A percentile compares a stretch with the other conserved stretches of the same genome.
These are phyloP conservation scores for Onychomys leucogaster DNA, from an alignment of 2,797 vertebrate species.

Conservation along the genomic window DNA sequence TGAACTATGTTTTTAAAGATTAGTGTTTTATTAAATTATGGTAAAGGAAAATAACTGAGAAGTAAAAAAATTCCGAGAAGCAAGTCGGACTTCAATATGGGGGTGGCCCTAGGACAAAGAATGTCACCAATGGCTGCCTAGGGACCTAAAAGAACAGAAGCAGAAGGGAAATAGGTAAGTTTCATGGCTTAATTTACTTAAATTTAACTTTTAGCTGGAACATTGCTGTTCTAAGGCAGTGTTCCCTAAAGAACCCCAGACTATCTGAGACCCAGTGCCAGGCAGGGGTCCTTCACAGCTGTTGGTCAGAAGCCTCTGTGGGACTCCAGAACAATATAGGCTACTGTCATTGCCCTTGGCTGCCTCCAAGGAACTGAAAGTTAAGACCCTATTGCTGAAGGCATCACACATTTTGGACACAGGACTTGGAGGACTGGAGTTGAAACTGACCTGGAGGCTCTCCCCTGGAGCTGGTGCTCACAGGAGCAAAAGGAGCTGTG, in stretches of 20 bases:
- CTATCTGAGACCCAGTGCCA: neutral
- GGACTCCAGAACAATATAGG: neutral
- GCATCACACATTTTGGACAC: neutral
- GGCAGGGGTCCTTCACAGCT: neutral
- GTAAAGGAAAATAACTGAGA: neutral
- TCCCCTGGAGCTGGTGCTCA: neutral
- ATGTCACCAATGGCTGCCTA: rapidly evolving
- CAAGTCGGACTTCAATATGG: neutral
- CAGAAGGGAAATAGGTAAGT: neutral
- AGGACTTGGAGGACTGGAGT: neutral
- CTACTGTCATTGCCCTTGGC: neutral
- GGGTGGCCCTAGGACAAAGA: neutral
- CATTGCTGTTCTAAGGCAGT: neutral
- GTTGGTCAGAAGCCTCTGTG: neutral
- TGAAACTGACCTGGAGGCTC: no score
- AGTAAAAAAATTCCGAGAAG: neutral
- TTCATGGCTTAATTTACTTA: neutral
- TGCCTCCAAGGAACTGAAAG: neutral
- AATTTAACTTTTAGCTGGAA: neutral
- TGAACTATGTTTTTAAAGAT: neutral
- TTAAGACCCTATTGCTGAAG: neutral
- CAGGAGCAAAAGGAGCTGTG: neutral
- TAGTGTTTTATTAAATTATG: neutral
- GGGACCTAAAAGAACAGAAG: neutral
- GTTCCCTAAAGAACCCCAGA: neutral